Conservation (phyloP, 2,113 vertebrate genomes). For the Channa argus region DNA sequence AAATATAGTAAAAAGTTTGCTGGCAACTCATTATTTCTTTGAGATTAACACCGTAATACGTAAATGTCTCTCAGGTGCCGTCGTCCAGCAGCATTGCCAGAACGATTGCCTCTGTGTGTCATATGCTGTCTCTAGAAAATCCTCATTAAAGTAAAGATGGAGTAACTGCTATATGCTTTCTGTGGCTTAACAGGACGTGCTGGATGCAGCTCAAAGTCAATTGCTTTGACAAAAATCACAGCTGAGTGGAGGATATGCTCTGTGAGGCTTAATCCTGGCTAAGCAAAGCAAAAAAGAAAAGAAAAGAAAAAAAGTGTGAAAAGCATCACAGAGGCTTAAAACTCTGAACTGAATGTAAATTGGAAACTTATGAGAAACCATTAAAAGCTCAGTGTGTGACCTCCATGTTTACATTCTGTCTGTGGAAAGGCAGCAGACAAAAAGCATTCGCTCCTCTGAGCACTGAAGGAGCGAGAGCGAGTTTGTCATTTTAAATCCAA, state of each 20-base stretch:
- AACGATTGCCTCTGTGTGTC: constrained; percentile 43
- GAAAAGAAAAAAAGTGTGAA: constrained; percentile 26
- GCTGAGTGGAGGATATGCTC: constrained; percentile 44
- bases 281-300: constrained; percentile 34
- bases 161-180: constrained; percentile 46
- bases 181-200: constrained; percentile 64
- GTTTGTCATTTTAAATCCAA: constrained; percentile 3
- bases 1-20: constrained; percentile 52
- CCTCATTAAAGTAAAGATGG: constrained; percentile 66
- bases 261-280: constrained; percentile 53
- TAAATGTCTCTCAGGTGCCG: constrained; percentile 26
- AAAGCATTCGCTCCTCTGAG: constrained; percentile 4
- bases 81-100: constrained; percentile 20
- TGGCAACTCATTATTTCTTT: constrained; percentile 18
- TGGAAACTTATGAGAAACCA: constrained; percentile 47
- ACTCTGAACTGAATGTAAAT: constrained; percentile 55
- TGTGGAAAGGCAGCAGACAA: constrained; percentile 1
- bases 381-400: constrained; percentile 41
- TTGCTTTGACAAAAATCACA: constrained; percentile 67
- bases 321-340: constrained; percentile 52
- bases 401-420: constrained; percentile 46
- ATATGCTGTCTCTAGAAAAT: constrained; percentile 55
- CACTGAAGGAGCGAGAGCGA: neutral
- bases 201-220: constrained; percentile 62
- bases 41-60: constrained; percentile 54